Conservation (phyloP, 2,888 invertebrate species). For the Ypsolopha scabrella region DNA sequence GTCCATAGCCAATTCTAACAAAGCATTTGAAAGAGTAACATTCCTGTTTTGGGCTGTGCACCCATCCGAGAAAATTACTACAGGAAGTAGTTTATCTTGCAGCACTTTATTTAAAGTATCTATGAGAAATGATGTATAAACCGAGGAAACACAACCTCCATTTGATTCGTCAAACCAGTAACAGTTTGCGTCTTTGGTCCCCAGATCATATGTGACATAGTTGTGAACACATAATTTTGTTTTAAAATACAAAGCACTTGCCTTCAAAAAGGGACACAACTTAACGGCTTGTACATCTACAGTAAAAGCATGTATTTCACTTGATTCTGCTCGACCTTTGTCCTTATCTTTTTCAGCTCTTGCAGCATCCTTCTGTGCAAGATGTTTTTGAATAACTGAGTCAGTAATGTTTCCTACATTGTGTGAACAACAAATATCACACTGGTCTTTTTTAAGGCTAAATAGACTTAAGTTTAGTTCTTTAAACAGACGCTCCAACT, state of each 20-base stretch:
- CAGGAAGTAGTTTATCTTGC: slow-evolving; percentile 1
- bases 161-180: slow-evolving; percentile 13
- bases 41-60: slow-evolving; percentile 14
- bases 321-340: slow-evolving; percentile 12
- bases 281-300: slow-evolving; percentile 16
- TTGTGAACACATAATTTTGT: slow-evolving; percentile 16
- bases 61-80: slow-evolving; percentile 8
- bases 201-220: slow-evolving; percentile 13
- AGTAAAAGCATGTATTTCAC: slow-evolving; percentile 12
- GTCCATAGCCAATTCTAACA: slow-evolving; percentile 10
- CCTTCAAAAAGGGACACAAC: slow-evolving; percentile 14
- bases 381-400: slow-evolving; percentile 12
- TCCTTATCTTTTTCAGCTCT: slow-evolving; percentile 16
- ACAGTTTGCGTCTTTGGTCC: slow-evolving; percentile 12
- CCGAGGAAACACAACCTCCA: slow-evolving; percentile 7
- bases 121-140: slow-evolving; percentile 9
- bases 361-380: slow-evolving; percentile 13
- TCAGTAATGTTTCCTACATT: slow-evolving; percentile 15
- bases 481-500: too few species aligned
- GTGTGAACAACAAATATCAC: slow-evolving; percentile 15
- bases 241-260: slow-evolving; percentile 15
- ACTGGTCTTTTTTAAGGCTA: slow-evolving; percentile 17
- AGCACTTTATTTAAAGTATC: slow-evolving; percentile 3
- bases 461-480: slow-evolving; percentile 17
- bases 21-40: slow-evolving; percentile 11